Evolutionary conservation across 1,140 invertebrate species (phyloP), one percentile per base, ranked within the genome.

Genomic region (Brachionus manjavacas): DNA sequence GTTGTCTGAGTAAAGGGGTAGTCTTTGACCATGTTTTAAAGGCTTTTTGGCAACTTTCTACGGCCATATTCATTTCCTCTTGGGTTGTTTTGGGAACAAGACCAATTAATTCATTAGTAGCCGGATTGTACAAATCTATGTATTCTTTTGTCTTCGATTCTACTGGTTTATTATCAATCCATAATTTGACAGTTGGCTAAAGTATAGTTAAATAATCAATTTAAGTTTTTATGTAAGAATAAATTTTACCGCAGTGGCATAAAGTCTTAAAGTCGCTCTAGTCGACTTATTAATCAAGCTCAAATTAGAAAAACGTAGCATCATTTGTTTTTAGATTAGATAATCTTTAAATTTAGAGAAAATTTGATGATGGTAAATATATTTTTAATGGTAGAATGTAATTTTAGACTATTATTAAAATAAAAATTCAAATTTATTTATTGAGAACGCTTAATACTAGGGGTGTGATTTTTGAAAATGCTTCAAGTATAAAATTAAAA

Each of bases 121-220:
- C 92, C 85, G 96, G 97, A 90, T 99, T 94, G 85, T 95, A 94
- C 1, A 99, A 91, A 87, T 99, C 95, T 86, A 97, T 94, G 93
- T 95, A 98, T 87, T 97, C 93, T 12, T 90, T 93, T 2, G 95
- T 92, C 89, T 96, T 94, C 0, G 96, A 98, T 83, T 98, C 96
- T 1, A 97, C 92, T 90, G 95, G 96, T 90, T 97, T 93, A 84
- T 96, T 96, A 92, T 98, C 93, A 85, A 99, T 96, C 88, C 95
- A 98, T 81, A 97, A 91, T 91, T 98, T 98, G 12, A 95, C 95
- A 11, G 93, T 88, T 6, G 87, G 86, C 81, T 83, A 43, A 16
- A n/a, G 43, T 60, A 66, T 12, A 6, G 7, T 35, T 6, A 35
- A 35, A 35, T 6, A 35, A 35, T 35, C 7, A 35, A 35, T 35